Evolutionary conservation across 2,113 vertebrate genomes (phyloP).

Genomic region (Mirounga angustirostris): DNA sequence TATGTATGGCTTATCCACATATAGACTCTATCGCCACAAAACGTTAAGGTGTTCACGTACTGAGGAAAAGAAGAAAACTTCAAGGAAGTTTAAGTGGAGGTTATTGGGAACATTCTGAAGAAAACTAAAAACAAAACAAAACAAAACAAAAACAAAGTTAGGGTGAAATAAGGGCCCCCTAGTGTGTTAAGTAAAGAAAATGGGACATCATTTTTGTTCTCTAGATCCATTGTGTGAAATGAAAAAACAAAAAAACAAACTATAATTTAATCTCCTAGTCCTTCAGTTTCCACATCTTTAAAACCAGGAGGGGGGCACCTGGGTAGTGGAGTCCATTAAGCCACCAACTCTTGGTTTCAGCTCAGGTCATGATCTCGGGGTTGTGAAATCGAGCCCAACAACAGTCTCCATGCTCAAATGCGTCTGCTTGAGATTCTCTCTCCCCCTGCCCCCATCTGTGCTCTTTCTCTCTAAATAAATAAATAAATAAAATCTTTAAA

Average conservation of each 20-base stretch:
- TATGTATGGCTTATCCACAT: conserved; percentile 77
- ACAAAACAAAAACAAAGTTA: not conserved
- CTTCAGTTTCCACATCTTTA: conserved; percentile 12
- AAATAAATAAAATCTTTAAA: not conserved
- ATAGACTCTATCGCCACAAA: not conserved
- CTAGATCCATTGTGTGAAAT: not conserved
- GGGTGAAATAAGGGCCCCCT: not conserved
- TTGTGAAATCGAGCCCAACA: not conserved
- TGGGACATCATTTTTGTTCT: conserved; percentile 1
- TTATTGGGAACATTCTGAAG: conserved; percentile 37
- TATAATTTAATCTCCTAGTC: not conserved
- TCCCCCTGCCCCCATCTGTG: not conserved
- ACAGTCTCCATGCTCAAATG: not conserved
- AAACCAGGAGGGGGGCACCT: not conserved
- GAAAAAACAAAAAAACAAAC: not conserved
- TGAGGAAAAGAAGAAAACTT: conserved; percentile 55
- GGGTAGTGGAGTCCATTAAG: not conserved
- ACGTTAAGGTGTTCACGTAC: conserved; percentile 18
- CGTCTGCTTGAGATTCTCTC: not conserved
- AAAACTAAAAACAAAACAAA: not conserved
- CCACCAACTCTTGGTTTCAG: not conserved
- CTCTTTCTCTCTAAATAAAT: not conserved
- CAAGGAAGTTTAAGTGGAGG: conserved; percentile 51
- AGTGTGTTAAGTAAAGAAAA: conserved; percentile 6
- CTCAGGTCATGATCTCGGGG: not conserved